Percentiles rank a stretch among this genome's conserved stretches.
Evolutionary conservation across 2,797 vertebrate species (phyloP).

Genomic region (Tapirus indicus): DNA sequence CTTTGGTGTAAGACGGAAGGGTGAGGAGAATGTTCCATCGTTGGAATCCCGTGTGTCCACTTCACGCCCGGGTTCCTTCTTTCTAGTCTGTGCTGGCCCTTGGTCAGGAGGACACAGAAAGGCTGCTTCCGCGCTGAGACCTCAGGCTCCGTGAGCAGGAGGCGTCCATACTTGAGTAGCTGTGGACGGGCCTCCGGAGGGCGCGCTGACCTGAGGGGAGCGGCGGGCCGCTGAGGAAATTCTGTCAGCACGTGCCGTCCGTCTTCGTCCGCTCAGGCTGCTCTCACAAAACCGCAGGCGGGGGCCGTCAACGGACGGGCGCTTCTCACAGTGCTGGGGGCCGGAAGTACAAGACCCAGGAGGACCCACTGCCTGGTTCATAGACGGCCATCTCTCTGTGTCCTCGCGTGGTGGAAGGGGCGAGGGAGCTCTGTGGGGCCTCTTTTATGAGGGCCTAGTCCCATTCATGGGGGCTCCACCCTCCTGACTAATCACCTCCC

Average conservation of each 20-base stretch:
- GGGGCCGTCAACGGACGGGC: not conserved
- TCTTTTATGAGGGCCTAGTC: not conserved
- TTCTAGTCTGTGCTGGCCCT: not conserved
- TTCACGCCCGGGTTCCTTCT: not conserved
- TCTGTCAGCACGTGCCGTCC: fast-evolving
- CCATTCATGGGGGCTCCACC: not conserved
- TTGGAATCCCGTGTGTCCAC: fast-evolving
- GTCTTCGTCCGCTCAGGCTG: fast-evolving
- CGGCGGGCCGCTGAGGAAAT: fast-evolving
- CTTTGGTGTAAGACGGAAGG: not conserved
- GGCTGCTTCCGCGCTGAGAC: not conserved
- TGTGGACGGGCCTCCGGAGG: fast-evolving
- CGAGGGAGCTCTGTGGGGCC: not conserved
- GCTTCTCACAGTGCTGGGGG: not conserved
- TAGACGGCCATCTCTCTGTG: fast-evolving
- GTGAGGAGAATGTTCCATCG: not conserved
- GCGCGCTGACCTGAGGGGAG: fast-evolving
- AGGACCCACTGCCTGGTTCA: not conserved
- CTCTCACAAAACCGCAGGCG: too few relatives aligned
- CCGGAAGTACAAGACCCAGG: not conserved
- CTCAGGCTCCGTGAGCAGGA: not conserved
- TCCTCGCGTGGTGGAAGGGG: fast-evolving
- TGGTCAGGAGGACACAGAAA: too few relatives aligned
- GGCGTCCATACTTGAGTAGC: too few relatives aligned
- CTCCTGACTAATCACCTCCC: not conserved